Percentiles rank a stretch among this genome's conserved stretches.
Conservation (phyloP, 2,888 invertebrate species). For the Leptura quadrifasciata region DNA sequence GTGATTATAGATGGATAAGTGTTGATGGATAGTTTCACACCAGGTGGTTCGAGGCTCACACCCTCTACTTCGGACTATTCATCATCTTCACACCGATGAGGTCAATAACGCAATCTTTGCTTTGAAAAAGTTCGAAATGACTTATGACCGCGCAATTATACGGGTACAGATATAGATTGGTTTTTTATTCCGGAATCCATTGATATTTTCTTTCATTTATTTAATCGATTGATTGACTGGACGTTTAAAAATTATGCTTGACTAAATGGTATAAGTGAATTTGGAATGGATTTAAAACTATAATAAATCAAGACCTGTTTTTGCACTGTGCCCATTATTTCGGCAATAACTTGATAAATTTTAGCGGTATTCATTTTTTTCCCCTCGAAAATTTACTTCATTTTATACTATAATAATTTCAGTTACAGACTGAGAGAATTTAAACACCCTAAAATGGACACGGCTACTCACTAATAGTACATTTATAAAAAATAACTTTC, state of each 20-base stretch:
- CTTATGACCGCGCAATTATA: constrained; percentile 38
- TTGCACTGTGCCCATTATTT: not conserved
- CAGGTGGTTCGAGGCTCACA: constrained; percentile 67
- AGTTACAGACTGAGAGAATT: no score
- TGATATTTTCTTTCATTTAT: constrained; percentile 36
- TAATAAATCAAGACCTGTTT: constrained; percentile 12
- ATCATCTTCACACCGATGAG: constrained; percentile 68
- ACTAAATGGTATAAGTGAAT: constrained; percentile 15
- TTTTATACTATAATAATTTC: no score
- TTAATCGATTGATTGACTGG: constrained; percentile 13
- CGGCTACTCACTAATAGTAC: no score
- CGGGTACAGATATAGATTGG: constrained; percentile 44
- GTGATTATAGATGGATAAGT: constrained; percentile 63
- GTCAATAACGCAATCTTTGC: constrained; percentile 49
- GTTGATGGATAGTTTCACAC: constrained; percentile 67
- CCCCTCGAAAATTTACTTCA: not conserved
- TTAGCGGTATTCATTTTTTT: not conserved
- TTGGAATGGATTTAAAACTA: not conserved
- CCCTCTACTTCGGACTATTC: constrained; percentile 65
- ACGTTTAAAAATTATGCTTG: constrained; percentile 23
- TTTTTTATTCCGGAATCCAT: constrained; percentile 32
- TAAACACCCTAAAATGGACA: no score
- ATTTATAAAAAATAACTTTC: no score
- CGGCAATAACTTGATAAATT: not conserved
- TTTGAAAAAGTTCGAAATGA: constrained; percentile 29